Evolutionary conservation across 2,797 vertebrate species (phyloP).

Genomic region (Dallia pectoralis): DNA sequence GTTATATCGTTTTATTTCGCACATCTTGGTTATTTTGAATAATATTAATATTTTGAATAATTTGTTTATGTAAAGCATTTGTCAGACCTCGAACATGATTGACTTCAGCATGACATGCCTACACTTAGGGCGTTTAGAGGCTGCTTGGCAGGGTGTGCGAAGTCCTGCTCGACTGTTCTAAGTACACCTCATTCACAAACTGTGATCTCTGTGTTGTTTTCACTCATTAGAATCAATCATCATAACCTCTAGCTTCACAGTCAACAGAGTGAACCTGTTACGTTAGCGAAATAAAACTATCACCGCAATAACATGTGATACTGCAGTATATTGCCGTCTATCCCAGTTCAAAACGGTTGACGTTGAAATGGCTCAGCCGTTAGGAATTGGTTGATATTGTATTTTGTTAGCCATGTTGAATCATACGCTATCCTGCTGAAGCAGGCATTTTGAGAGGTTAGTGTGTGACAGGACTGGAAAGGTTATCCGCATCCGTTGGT

Average conservation of each 20-base stretch:
- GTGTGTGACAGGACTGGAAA: conserved; percentile 41
- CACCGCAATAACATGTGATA: neutral
- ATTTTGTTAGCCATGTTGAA: conserved; percentile 29
- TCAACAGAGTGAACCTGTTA: conserved; percentile 16
- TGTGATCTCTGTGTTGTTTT: neutral
- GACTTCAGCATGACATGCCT: no score
- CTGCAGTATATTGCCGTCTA: neutral
- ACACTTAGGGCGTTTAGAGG: no score
- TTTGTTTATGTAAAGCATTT: no score
- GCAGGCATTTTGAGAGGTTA: conserved; percentile 57
- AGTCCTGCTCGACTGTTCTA: no score
- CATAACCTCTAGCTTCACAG: neutral
- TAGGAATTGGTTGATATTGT: neutral
- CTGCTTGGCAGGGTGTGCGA: no score
- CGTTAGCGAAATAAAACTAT: conserved; percentile 20
- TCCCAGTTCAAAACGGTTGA: neutral
- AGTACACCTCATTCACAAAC: neutral
- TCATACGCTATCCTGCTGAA: conserved; percentile 65
- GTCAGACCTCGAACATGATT: no score
- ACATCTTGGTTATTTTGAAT: no score
- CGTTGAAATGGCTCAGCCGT: neutral
- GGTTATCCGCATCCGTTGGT: conserved; percentile 43
- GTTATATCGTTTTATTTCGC: no score
- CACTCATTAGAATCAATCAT: conserved; percentile 25
- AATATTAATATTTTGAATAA: no score